phyloP scores from a whole-genome alignment of 2,888 invertebrate genomes.

The Drosophila falleni region DNA sequence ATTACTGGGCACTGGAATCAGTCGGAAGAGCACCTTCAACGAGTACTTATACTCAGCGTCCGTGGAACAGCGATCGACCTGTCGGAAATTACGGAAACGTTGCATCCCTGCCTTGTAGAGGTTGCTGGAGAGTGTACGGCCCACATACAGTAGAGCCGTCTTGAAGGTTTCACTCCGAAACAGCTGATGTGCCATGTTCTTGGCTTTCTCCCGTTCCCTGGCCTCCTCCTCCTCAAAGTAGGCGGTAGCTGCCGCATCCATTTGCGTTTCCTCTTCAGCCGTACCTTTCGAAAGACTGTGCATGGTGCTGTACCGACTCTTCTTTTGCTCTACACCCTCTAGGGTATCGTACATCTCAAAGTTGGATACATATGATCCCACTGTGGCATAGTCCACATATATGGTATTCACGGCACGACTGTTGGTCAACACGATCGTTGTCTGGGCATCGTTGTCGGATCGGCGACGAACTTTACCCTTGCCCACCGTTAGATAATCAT shows the following conservation, averaged over 20 bases:
- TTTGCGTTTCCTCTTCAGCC: background rate
- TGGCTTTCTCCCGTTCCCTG: conserved; percentile 51
- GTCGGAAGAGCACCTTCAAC: conserved; percentile 89
- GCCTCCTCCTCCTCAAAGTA: conserved; percentile 46
- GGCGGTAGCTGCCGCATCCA: conserved; percentile 11
- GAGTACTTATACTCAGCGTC: conserved; percentile 89
- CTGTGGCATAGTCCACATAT: conserved; percentile 79
- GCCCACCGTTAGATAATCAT: conserved; percentile 89
- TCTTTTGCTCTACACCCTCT: conserved; percentile 56
- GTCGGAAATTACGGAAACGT: conserved; percentile 88
- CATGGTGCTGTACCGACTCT: background rate
- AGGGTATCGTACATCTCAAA: conserved; percentile 92
- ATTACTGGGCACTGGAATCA: conserved; percentile 86
- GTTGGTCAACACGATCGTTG: conserved; percentile 87
- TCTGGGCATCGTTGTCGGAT: conserved; percentile 90
- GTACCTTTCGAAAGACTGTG: background rate
- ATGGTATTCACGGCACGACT: conserved; percentile 87
- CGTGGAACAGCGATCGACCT: conserved; percentile 87
- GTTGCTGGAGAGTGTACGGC: conserved; percentile 90
- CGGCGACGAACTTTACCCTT: conserved; percentile 90
- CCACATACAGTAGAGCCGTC: conserved; percentile 88
- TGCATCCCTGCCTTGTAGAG: conserved; percentile 88
- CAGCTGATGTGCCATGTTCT: conserved; percentile 2
- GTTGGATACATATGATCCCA: conserved; percentile 89
- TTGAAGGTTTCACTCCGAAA: conserved; percentile 85